These are phyloP conservation scores for Magallana ariakensis DNA, from an alignment of 1,140 invertebrate species.

Conservation along the genomic window DNA sequence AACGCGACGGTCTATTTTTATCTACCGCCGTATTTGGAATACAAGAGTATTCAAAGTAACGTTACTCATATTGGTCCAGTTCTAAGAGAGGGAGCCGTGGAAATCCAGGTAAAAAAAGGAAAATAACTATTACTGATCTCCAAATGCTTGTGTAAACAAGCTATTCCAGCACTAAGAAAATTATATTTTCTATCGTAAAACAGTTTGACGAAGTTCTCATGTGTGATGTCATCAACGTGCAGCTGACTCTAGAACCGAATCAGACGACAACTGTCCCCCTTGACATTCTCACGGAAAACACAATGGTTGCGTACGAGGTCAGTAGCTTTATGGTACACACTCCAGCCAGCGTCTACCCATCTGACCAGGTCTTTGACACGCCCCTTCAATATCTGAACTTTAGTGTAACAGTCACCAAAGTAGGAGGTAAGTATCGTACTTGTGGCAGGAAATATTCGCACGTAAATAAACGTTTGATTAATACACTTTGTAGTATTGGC, in stretches of 20 bases:
- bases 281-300: constrained; percentile 41
- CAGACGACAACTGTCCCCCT: constrained; percentile 43
- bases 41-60: background rate
- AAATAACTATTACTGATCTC: background rate
- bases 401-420: constrained; percentile 50
- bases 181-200: background rate
- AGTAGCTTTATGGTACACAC: constrained; percentile 43
- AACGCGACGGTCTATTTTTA: constrained; percentile 65
- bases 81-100: constrained; percentile 24
- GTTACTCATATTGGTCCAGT: background rate
- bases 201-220: constrained; percentile 59
- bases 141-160: background rate
- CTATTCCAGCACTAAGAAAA: background rate
- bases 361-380: constrained; percentile 33
- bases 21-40: constrained; percentile 62
- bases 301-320: constrained; percentile 51
- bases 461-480: background rate
- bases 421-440: constrained; percentile 28
- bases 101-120: constrained; percentile 34
- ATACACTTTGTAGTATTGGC: background rate
- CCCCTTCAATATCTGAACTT: constrained; percentile 51
- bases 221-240: constrained; percentile 56
- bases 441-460: too few species aligned
- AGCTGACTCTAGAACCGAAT: constrained; percentile 51
- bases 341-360: background rate